Conservation (phyloP, 2,113 vertebrate genomes). For the Vidua chalybeata region DNA sequence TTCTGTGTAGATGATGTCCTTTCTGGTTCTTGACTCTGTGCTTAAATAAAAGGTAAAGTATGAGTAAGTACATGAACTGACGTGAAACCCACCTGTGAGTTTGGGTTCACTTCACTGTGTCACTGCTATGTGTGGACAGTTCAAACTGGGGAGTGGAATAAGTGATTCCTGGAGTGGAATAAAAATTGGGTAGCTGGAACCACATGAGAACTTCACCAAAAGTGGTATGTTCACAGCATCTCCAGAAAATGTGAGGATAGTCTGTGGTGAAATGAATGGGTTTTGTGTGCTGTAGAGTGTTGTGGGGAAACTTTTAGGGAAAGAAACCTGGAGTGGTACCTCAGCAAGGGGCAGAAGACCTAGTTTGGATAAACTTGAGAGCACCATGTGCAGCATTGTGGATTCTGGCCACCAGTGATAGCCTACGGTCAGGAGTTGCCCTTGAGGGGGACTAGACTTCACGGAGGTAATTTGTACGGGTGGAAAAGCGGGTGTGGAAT, state of each 20-base stretch:
- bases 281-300: neutral
- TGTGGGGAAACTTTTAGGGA: neutral
- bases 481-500: neutral
- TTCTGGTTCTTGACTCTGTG: neutral
- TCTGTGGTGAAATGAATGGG: neutral
- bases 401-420: neutral
- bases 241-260: neutral
- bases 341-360: neutral
- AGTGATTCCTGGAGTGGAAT: neutral
- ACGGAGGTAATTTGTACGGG: accelerated
- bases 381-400: neutral
- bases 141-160: neutral
- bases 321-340: neutral
- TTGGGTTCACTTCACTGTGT: neutral
- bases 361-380: neutral
- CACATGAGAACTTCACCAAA: neutral
- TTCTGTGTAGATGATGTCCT: neutral
- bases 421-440: neutral
- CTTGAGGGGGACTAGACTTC: neutral
- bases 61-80: neutral
- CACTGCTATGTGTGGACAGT: neutral
- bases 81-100: neutral
- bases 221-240: accelerated
- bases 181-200: neutral
- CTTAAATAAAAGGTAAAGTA: neutral